Evolutionary conservation across 2,888 invertebrate species (phyloP).

Genomic region (Rhogogaster chlorosoma): DNA sequence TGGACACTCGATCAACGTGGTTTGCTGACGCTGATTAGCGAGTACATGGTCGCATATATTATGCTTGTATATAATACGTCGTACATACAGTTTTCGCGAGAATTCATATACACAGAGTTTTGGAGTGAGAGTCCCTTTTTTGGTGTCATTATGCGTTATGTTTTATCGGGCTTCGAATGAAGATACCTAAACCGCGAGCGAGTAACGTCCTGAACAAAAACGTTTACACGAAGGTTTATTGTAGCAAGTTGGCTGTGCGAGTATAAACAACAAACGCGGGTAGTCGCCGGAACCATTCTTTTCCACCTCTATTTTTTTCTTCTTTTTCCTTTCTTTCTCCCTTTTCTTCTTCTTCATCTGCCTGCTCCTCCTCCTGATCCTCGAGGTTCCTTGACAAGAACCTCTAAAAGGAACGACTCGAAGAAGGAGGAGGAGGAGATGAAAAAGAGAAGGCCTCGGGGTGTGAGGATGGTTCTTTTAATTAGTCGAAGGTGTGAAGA

Average conservation of each 20-base stretch:
- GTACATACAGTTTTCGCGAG: neutral
- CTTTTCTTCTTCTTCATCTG: neutral
- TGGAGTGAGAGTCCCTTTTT: neutral
- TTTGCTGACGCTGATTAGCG: conserved; percentile 43
- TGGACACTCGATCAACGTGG: conserved; percentile 36
- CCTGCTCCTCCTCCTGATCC: conserved; percentile 20
- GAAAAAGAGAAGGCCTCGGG: conserved; percentile 56
- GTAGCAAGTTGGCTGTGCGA: conserved; percentile 28
- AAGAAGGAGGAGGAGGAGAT: conserved; percentile 46
- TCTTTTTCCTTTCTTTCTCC: neutral
- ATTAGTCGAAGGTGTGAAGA: conserved; percentile 73
- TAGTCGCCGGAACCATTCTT: conserved; percentile 2
- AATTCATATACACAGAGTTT: neutral
- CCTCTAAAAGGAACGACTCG: conserved; percentile 47
- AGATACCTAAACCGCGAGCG: conserved; percentile 22
- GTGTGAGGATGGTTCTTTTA: conserved; percentile 69
- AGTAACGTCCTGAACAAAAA: conserved; percentile 28
- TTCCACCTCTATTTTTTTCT: conserved; percentile 1
- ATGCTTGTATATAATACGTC: neutral
- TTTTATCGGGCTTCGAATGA: conserved; percentile 19
- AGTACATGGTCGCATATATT: neutral
- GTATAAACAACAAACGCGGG: conserved; percentile 37
- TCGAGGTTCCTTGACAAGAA: conserved; percentile 34
- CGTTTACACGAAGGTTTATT: conserved; percentile 45
- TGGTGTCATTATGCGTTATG: conserved; percentile 6